phyloP scores from a whole-genome alignment of 2,888 invertebrate species.

The Drosophila tripunctata region DNA sequence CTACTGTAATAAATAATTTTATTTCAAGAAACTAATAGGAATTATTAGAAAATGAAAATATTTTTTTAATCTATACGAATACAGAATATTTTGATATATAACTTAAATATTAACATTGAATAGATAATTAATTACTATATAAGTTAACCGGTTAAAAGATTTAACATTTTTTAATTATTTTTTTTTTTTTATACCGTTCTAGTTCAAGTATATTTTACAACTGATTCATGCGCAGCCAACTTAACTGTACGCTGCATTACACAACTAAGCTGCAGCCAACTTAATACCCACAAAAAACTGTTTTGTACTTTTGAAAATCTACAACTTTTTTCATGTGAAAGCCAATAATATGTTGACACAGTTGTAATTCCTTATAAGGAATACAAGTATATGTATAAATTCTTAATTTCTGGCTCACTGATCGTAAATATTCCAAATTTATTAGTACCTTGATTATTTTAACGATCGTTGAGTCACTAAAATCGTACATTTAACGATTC shows the following conservation, averaged over 20 bases:
- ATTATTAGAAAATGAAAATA: too few species aligned
- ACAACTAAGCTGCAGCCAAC: neutral
- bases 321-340: neutral
- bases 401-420: neutral
- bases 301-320: neutral
- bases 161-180: too few species aligned
- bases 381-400: neutral
- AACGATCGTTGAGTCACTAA: slow-evolving; percentile 15
- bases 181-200: too few species aligned
- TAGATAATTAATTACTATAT: too few species aligned
- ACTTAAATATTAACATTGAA: too few species aligned
- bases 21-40: too few species aligned
- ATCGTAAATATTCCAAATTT: slow-evolving; percentile 1
- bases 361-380: neutral
- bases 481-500: slow-evolving; percentile 1
- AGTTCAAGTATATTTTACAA: too few species aligned
- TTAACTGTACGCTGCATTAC: neutral
- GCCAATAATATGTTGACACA: neutral
- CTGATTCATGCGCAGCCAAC: neutral
- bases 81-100: too few species aligned
- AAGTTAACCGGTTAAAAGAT: too few species aligned
- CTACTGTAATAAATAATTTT: neutral
- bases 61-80: too few species aligned
- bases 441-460: slow-evolving; percentile 2
- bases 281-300: neutral